Evolutionary conservation across 2,113 vertebrate species (phyloP), one percentile per base, ranked within the genome.

Genomic region (Carassius gibelio): DNA sequence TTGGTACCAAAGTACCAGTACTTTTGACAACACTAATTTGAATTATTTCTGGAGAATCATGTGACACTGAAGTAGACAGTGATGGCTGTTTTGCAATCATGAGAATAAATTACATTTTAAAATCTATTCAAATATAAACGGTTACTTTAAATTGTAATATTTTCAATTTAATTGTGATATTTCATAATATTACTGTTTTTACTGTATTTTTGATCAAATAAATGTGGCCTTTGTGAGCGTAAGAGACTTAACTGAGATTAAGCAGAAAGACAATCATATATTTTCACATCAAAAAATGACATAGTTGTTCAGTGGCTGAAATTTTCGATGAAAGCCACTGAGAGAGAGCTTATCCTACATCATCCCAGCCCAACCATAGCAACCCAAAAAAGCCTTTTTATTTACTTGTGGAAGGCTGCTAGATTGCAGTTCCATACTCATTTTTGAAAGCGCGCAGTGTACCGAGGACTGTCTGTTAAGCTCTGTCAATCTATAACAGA

Each of bases 381-480:
- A 79, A 10, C 79, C 62, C 23, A 69, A 80, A 69, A 81, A 21
- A 19, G 5, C 8, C 62, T 52, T 34, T 81, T 81, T 68, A 19
- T 81, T 81, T 80, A 45, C 62, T 62, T 23, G 2, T 81, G 45
- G 42, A 77, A 26, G 0, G n/a, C n/a, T 64, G 61, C n/a, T 66
- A 68, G 61, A 81, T 50, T 68, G 17, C 77, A 45, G 34, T 69
- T 81, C 57, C 38, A 45, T 10, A 80, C 36, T 48, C 45, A 4
- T 52, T 69, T 69, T 69, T 19, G 17, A 6, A 82, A 69, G 45
- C 1, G 75, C 50, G 13, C 68, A 26, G n/a, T 81, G 69, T 80
- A 87, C 61, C 86, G 69, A 84, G 48, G 45, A 64, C 61, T 80
- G 75, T 87, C 88, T 90, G 86, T 86, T 90, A 85, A 75, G 48